Evolutionary conservation across 2,113 vertebrate genomes (phyloP).

Genomic region (Charadrius vociferus): DNA sequence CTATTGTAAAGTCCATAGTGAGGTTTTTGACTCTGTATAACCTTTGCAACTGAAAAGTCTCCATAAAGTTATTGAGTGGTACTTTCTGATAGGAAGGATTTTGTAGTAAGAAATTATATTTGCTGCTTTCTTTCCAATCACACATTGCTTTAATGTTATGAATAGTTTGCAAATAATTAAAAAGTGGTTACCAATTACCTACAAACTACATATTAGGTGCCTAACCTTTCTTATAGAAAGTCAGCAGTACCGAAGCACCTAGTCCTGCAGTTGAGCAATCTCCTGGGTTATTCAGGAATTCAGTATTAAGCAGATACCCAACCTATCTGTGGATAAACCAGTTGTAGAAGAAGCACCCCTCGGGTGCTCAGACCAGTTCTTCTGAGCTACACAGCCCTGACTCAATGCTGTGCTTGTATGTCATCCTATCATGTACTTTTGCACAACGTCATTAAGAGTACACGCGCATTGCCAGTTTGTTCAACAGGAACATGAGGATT

Average conservation of each 20-base stretch:
- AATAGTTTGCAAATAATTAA: not conserved
- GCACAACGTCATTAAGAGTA: not conserved
- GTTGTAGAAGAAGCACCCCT: not conserved
- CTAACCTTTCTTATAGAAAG: accelerated
- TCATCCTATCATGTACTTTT: not conserved
- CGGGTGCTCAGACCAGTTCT: not conserved
- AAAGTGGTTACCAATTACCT: not conserved
- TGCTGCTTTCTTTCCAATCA: not conserved
- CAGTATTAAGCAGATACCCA: not conserved
- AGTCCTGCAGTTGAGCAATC: not conserved
- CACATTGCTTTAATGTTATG: not conserved
- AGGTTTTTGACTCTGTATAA: not conserved
- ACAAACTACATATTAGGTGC: not conserved
- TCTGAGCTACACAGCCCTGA: not conserved
- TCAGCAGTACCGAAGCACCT: not conserved
- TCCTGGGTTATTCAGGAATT: not conserved
- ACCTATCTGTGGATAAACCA: not conserved
- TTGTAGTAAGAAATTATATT: not conserved
- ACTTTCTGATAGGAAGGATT: not conserved
- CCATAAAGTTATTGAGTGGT: not conserved
- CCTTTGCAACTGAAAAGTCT: not conserved
- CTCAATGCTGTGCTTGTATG: not conserved
- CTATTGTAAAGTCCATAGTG: not conserved
- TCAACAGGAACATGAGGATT: not conserved
- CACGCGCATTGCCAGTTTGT: not conserved